A percentile compares a stretch with the other conserved stretches of the same genome.
Evolutionary conservation across 1,140 invertebrate species (phyloP).

Genomic region (Saxidomus purpurata): DNA sequence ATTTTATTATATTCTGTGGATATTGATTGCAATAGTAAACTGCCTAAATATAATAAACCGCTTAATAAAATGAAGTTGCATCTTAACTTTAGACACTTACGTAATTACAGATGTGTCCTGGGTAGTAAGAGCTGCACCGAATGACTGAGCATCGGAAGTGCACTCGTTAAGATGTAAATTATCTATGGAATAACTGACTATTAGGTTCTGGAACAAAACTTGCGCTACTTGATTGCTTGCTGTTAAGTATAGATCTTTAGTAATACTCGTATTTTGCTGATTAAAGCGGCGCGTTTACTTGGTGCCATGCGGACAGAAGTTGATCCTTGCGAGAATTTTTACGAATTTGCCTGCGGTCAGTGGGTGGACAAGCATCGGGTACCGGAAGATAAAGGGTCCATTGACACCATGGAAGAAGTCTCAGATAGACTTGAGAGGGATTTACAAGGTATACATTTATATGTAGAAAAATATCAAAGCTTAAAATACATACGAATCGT

Average conservation of each 20-base stretch:
- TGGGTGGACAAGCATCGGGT: slow-evolving; percentile 73
- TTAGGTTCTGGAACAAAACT: too few relatives aligned
- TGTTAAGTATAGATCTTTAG: too few relatives aligned
- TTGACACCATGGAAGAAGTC: slow-evolving; percentile 62
- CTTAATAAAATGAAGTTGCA: background rate
- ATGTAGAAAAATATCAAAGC: too few relatives aligned
- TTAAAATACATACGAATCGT: too few relatives aligned
- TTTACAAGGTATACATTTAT: slow-evolving; percentile 66
- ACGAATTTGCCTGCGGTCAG: slow-evolving; percentile 93
- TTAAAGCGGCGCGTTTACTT: slow-evolving; percentile 68
- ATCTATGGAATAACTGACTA: too few relatives aligned
- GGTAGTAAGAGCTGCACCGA: background rate
- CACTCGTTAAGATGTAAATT: too few relatives aligned
- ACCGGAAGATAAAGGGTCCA: slow-evolving; percentile 70
- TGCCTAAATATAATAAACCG: too few relatives aligned
- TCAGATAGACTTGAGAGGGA: slow-evolving; percentile 31
- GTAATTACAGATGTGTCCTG: background rate
- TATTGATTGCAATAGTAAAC: background rate
- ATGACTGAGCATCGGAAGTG: background rate
- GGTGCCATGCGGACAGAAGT: slow-evolving; percentile 87
- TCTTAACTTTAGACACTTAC: background rate
- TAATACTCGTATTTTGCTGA: too few relatives aligned
- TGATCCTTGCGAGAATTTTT: slow-evolving; percentile 97
- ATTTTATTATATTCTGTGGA: background rate
- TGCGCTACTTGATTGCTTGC: too few relatives aligned